Evolutionary conservation across 2,797 vertebrate genomes (phyloP).

Genomic region (Huso huso): DNA sequence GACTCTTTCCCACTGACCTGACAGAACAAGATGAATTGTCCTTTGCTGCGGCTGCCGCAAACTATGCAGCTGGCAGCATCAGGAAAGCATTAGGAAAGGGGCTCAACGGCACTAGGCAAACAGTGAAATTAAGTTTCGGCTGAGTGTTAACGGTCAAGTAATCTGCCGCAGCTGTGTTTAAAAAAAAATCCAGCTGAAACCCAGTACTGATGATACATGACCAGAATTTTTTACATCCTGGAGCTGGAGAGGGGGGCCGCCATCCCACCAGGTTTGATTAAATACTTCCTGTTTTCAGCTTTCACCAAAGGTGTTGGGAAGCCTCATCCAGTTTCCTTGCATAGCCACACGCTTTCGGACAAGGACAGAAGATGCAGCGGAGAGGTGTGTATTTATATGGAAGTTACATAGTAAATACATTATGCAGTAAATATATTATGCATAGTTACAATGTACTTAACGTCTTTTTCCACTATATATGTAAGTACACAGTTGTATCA

Average conservation of each 20-base stretch:
- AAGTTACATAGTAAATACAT: no score
- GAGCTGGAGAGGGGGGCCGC: slow-evolving; percentile 33
- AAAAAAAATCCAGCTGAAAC: slow-evolving; percentile 52
- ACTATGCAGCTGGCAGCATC: slow-evolving; percentile 55
- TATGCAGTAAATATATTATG: no score
- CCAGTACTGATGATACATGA: slow-evolving; percentile 54
- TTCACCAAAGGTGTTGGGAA: slow-evolving; percentile 43
- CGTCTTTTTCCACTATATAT: no score
- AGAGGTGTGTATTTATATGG: neutral
- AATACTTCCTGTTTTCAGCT: slow-evolving; percentile 61
- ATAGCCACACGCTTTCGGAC: neutral
- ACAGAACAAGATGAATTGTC: slow-evolving; percentile 29
- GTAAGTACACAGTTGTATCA: no score
- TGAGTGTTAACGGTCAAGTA: slow-evolving; percentile 48
- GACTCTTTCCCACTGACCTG: neutral
- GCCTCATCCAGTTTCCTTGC: slow-evolving; percentile 25
- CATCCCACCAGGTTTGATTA: slow-evolving; percentile 37
- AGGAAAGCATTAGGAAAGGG: slow-evolving; percentile 37
- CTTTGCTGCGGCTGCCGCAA: slow-evolving; percentile 28
- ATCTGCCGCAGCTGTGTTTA: slow-evolving; percentile 62
- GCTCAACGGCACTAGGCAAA: slow-evolving; percentile 46
- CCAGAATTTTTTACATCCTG: slow-evolving; percentile 63
- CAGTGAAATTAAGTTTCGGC: slow-evolving; percentile 48
- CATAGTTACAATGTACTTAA: no score
- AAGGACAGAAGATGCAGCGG: neutral